A percentile compares a stretch with the other conserved stretches of the same genome.
Evolutionary conservation across 2,888 invertebrate species (phyloP).

Genomic region (Neocrepidodera transversa): DNA sequence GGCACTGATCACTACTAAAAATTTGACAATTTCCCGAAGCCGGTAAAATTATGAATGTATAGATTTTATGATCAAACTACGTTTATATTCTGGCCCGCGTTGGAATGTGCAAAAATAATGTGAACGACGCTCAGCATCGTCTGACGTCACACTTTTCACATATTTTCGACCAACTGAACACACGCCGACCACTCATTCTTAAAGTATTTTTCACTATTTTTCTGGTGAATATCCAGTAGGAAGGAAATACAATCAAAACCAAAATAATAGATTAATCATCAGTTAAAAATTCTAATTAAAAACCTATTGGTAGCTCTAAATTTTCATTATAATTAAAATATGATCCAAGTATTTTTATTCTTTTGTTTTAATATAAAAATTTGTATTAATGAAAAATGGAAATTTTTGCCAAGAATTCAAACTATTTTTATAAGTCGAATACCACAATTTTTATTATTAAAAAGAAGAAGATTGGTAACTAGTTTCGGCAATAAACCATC

Average conservation of each 20-base stretch:
- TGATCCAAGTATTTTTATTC: too few relatives aligned
- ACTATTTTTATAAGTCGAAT: too few relatives aligned
- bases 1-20: conserved; percentile 1
- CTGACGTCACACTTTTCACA: conserved; percentile 44
- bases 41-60: conserved; percentile 34
- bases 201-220: conserved; percentile 6
- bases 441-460: too few relatives aligned
- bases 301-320: too few relatives aligned
- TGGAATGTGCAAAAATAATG: conserved; percentile 53
- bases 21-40: conserved; percentile 8
- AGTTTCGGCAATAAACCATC: too few relatives aligned
- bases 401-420: too few relatives aligned
- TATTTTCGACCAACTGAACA: conserved; percentile 33
- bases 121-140: conserved; percentile 51
- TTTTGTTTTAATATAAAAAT: too few relatives aligned
- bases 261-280: too few relatives aligned
- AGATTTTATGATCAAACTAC: conserved; percentile 36
- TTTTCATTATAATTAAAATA: too few relatives aligned
- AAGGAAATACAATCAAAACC: neutral
- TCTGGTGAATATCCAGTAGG: neutral
- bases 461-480: too few relatives aligned
- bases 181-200: neutral
- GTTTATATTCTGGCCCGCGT: conserved; percentile 49
- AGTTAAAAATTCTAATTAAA: too few relatives aligned
- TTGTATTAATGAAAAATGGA: too few relatives aligned